Base-by-base conservation (phyloP, 2,797 vertebrate genomes). In the Hapalemur alaotrensis region DNA sequence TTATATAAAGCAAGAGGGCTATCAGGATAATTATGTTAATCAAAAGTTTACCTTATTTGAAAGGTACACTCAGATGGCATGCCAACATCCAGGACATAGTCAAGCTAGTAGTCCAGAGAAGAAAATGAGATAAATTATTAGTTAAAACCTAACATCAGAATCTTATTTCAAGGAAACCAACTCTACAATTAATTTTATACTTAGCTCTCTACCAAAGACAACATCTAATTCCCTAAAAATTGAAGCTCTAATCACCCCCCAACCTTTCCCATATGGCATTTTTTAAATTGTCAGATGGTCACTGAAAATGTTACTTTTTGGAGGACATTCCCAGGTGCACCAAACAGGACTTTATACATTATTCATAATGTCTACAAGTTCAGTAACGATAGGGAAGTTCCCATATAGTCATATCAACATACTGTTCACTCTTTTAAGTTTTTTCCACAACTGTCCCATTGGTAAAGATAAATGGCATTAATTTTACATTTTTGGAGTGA, bases 381-480 rank as follows among this genome's bases (percentile, higher is more conserved):
- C 32, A 17, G 50, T 59, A 18, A 89, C 15, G n/a, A 43, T 7
- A 69, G 5, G 25, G 41, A 65, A 63, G 43, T 90, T 84, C 48
- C 59, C 80, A 91, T 5, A n/a, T 9, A 91, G 32, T 61, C 72
- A 57, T 69, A 17, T 92, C 80, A 54, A 92, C 87, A 57, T 59
- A 89, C 12, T 41, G 7, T 72, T 89, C 35, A 38, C 10, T 92
- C 13, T n/a, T 88, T 85, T 43, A 65, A 69, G 15, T 30, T 83
- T 73, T 82, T 84, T 79, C 85, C 52, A 93, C n/a, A 85, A 84
- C 32, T 86, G 12, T 54, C 83, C 57, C 57, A 28, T 93, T 73
- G 63, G 61, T 63, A 76, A 95, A 97, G 95, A 96, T 65, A 96
- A 96, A 93, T 95, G 61, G 54, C 54, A 88, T 76, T 89, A 88